phyloP scores from a whole-genome alignment of 2,888 invertebrate species.

The Fragum fragum region DNA sequence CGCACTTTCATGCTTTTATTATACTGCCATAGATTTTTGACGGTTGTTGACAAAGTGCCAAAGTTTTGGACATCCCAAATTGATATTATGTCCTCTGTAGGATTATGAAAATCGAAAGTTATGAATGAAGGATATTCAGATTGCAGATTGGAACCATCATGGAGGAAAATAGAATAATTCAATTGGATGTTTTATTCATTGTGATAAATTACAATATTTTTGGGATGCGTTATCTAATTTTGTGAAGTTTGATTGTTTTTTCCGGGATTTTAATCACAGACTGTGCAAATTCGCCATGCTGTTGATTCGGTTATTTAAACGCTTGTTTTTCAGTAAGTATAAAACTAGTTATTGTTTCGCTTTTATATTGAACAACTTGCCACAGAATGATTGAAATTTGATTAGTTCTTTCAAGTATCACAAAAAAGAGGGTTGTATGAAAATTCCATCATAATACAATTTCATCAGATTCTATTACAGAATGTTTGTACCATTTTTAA shows the following conservation, averaged over 20 bases:
- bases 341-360: neutral
- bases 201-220: neutral
- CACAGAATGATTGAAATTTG: too few relatives aligned
- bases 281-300: slow-evolving; percentile 5
- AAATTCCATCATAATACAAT: too few relatives aligned
- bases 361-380: too few relatives aligned
- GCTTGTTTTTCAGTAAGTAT: slow-evolving; percentile 55
- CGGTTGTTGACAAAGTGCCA: neutral
- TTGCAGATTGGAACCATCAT: neutral
- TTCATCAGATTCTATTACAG: too few relatives aligned
- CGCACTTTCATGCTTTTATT: too few relatives aligned
- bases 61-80: neutral
- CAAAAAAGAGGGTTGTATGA: too few relatives aligned
- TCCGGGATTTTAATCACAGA: neutral
- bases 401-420: too few relatives aligned
- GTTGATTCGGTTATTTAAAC: slow-evolving; percentile 18
- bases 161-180: neutral
- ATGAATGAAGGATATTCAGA: neutral
- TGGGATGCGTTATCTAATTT: slow-evolving; percentile 3
- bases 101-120: slow-evolving; percentile 3
- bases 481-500: too few relatives aligned
- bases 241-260: neutral
- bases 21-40: neutral
- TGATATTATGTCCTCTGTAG: slow-evolving; percentile 11
- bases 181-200: slow-evolving; percentile 4